A percentile compares a stretch with the other conserved stretches of the same genome.
Conservation (phyloP, 1,140 invertebrate species). For the Meteorus sp. region DNA sequence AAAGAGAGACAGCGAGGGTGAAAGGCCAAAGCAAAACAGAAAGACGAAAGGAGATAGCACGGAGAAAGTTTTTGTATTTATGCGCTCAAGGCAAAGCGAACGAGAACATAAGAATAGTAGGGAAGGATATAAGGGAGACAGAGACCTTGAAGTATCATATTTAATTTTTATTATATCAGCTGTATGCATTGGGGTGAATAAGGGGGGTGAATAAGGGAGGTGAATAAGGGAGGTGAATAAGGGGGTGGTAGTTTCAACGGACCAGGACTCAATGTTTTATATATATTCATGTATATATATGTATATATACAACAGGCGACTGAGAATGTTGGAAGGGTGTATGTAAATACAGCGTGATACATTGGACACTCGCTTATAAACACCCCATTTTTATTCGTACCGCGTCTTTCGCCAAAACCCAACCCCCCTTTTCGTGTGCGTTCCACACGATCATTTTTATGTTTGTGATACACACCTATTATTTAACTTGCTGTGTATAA, state of each 20-base stretch:
- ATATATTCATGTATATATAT: not conserved
- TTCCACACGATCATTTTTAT: not conserved
- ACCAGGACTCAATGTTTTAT: too few species aligned
- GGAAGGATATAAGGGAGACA: slow-evolving; percentile 14
- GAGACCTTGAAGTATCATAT: slow-evolving; percentile 48
- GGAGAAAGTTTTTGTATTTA: slow-evolving; percentile 25
- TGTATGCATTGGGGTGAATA: slow-evolving; percentile 37
- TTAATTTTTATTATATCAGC: slow-evolving; percentile 59
- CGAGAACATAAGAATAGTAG: slow-evolving; percentile 3
- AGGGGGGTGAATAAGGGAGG: slow-evolving; percentile 24
- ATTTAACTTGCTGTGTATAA: too few species aligned
- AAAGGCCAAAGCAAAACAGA: not conserved
- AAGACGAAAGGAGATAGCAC: slow-evolving; percentile 9
- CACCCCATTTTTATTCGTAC: slow-evolving; percentile 60
- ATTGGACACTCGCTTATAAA: slow-evolving; percentile 61
- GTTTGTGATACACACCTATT: not conserved
- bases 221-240: slow-evolving; percentile 14
- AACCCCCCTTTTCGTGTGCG: not conserved
- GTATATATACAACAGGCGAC: slow-evolving; percentile 35
- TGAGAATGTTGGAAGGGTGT: slow-evolving; percentile 40
- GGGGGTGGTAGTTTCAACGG: slow-evolving; percentile 8
- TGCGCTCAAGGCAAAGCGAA: slow-evolving; percentile 16
- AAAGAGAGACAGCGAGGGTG: not conserved
- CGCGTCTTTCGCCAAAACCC: slow-evolving; percentile 41
- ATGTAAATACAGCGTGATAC: slow-evolving; percentile 61